A percentile compares a stretch with the other conserved stretches of the same genome.
Evolutionary conservation across 2,113 vertebrate genomes (phyloP).

Genomic region (Gopherus flavomarginatus): DNA sequence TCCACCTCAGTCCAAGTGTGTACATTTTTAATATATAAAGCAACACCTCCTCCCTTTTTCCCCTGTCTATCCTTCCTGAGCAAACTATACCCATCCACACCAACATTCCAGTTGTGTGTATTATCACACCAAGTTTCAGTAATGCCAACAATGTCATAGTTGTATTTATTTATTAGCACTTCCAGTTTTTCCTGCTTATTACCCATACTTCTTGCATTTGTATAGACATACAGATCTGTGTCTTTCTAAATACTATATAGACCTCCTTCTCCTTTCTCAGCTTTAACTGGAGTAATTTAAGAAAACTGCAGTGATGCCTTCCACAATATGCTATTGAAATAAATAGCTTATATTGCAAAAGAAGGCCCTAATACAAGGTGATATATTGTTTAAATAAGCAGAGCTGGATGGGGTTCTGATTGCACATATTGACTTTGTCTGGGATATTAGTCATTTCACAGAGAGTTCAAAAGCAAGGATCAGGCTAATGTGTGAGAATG

Average conservation of each 20-base stretch:
- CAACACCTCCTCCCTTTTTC: no score
- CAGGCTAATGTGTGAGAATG: slow-evolving; percentile 15
- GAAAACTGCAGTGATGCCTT: neutral
- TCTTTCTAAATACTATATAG: neutral
- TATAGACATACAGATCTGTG: fast-evolving
- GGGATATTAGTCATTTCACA: neutral
- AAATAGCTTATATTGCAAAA: neutral
- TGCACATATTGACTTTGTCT: neutral
- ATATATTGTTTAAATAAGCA: neutral
- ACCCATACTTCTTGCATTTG: no score
- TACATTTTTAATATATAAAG: no score
- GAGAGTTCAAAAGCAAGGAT: neutral
- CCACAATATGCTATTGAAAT: neutral
- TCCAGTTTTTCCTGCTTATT: no score
- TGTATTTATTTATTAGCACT: no score
- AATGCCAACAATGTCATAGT: no score
- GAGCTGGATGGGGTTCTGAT: neutral
- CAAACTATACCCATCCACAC: no score
- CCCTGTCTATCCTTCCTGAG: no score
- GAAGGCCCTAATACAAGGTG: neutral
- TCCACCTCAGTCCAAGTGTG: no score
- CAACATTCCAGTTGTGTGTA: no score
- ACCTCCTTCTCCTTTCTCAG: neutral
- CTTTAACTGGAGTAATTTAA: neutral
- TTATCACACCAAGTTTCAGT: no score